Percentiles rank a stretch among this genome's conserved stretches.
Conservation (phyloP, 2,113 vertebrate species). For the Phalacrocorax brasilianus region DNA sequence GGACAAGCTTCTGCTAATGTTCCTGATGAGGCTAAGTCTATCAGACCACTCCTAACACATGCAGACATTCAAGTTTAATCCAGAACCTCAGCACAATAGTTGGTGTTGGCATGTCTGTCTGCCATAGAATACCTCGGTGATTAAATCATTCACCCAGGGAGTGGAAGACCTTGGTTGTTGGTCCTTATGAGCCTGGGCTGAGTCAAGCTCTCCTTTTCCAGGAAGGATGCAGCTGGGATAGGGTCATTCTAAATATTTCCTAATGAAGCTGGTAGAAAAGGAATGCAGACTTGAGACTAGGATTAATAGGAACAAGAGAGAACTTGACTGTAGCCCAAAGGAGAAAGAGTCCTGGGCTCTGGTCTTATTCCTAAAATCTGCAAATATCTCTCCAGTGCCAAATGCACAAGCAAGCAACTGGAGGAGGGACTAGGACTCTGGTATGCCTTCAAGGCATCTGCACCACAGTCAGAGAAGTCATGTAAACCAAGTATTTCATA, state of each 20-base stretch:
- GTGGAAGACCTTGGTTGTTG: conserved; percentile 29
- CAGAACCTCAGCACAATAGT: conserved; percentile 15
- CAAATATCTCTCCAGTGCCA: neutral
- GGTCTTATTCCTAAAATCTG: neutral
- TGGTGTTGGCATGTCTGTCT: conserved; percentile 34
- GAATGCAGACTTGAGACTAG: neutral
- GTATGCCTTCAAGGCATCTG: neutral
- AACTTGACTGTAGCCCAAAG: neutral
- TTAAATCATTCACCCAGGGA: conserved; percentile 56
- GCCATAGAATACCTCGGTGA: neutral
- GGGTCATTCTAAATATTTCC: conserved; percentile 24
- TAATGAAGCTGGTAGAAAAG: neutral
- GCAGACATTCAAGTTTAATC: neutral
- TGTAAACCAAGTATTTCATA: neutral
- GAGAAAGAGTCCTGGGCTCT: neutral
- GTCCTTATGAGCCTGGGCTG: conserved; percentile 22
- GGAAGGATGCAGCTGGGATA: conserved; percentile 34
- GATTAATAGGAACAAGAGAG: conserved; percentile 1
- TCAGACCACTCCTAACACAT: neutral
- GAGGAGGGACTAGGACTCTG: neutral
- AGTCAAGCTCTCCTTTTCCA: conserved; percentile 18
- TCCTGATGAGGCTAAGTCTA: neutral
- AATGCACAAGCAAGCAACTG: neutral
- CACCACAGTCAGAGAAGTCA: neutral
- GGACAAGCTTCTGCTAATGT: neutral